phyloP scores from a whole-genome alignment of 2,113 vertebrate genomes.

The Thomomys bottae region DNA sequence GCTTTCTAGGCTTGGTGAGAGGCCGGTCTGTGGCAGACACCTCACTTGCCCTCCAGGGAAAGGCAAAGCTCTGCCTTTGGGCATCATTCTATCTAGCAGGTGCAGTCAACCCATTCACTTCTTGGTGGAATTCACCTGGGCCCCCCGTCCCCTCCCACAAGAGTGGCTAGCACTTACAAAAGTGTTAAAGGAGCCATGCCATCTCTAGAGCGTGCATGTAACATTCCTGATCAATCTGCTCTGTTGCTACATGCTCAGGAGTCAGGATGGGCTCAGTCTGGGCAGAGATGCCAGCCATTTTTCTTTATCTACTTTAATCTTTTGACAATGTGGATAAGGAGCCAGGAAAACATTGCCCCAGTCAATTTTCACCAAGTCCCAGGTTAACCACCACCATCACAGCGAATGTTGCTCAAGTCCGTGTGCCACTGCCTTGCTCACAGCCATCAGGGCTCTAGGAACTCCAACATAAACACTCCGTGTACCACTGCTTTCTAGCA shows the following conservation, averaged over 20 bases:
- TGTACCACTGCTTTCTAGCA: neutral
- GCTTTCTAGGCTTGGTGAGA: neutral
- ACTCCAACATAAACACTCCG: neutral
- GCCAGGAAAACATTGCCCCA: fast-evolving
- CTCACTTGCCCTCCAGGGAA: neutral
- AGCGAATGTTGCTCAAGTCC: neutral
- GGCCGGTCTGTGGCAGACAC: neutral
- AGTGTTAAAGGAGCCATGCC: neutral
- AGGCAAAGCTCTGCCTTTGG: neutral
- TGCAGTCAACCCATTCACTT: neutral
- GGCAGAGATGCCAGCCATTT: neutral
- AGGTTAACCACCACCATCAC: neutral
- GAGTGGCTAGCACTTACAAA: neutral
- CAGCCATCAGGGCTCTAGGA: neutral
- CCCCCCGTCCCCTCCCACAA: neutral
- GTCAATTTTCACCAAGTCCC: neutral
- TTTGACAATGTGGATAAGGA: neutral
- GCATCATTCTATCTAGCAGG: neutral
- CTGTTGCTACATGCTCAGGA: neutral
- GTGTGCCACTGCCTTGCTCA: neutral
- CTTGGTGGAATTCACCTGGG: neutral
- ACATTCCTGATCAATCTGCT: neutral
- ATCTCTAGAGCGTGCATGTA: neutral
- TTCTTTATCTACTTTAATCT: neutral
- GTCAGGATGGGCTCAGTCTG: neutral